Base-by-base conservation (phyloP, 2,113 vertebrate species). In the Aramus guarauna region DNA sequence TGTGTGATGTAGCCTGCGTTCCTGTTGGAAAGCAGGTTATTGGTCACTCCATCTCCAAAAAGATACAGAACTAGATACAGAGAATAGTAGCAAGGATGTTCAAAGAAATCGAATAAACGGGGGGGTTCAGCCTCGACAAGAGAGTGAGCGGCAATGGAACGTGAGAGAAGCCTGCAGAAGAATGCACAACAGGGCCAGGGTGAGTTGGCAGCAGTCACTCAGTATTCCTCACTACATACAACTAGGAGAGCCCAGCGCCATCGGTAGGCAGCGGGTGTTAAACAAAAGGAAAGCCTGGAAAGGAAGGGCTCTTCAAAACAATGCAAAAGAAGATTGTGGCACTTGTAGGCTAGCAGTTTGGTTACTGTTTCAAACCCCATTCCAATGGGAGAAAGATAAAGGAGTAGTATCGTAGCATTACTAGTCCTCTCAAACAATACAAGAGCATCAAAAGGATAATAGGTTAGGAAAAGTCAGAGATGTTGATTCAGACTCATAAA, bases 161-260 rank as follows among this genome's bases (percentile, higher is more conserved):
- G 20, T 5, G 29, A 15, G 64, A 36, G 63, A 39, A 62, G 36
- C 18, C 66, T 64, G n/a, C n/a, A 4, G 18, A 41, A 19, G 50
- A 27, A 24, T 13, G 48, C 2, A 2, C 17, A 13, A 24, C 20
- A 8, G 4, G 5, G 55, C 2, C 29, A 27, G 15, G 55, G 71
- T 18, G 56, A 11, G 27, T 9, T 36, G 53, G 36, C 9, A 26
- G 11, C 6, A 4, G 14, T 12, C 55, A 6, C 17, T 48, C n/a
- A 7, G 30, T 15, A 4, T 14, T 26, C 72, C 56, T 56, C 4
- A 3, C 15, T 13, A 15, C 9, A 3, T 1, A 5, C 56, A 20
- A 8, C 17, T 3, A 2, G n/a, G 63, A 43, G 48, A 62, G 22
- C 56, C 34, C 32, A 2, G 41, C 3, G 39, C 24, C 7, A 7